Evolutionary conservation across 2,797 vertebrate species (phyloP), one percentile per base, ranked within the genome.

Genomic region (Sebastes minor): DNA sequence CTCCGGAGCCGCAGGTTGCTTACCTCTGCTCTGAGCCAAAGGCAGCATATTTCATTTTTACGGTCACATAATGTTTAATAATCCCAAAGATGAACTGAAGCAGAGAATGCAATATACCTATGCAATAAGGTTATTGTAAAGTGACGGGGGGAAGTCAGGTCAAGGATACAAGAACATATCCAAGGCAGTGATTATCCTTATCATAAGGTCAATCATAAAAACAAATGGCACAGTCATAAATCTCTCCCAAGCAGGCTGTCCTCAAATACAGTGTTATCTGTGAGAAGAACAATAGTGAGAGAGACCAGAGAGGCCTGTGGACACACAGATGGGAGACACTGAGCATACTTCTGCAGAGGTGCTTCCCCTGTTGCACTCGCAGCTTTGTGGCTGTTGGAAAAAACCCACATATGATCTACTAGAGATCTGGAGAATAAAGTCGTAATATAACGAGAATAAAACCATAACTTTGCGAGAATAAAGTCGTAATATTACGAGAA

Each of bases 381-480:
- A 63, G 18, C 25, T 68, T 46, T 68, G 49, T 62, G 35, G 4
- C 38, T 59, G 32, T 10, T 30, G 4, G 18, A 16, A 67, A 38
- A 64, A 14, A 2, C 5, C 18, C 25, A 35, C 28, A 23, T 12
- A 33, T 30, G 35, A 46, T 46, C 42, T 46, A 46, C 42, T 75
- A 52, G 32, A 33, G 32, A 33, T 33, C 9, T 33, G 1, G 32
- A 30, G 30, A 30, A 11, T 0, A 33, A 33, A 35, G 33, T 12
- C 33, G 10, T 35, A 33, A 33, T 33, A 4, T 33, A 4, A 10
- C 9, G 9, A 32, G 32, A 32, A 32, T 32, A 32, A 32, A 32
- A 0, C 1, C 32, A 32, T 9, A 32, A 32, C 1, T 32, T 32
- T 9, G 1, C 0, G 0, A 32, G 32, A 32, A 32, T 8, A 30